phyloP scores from a whole-genome alignment of 1,140 invertebrate species.

The Apocrypta bakeri region DNA sequence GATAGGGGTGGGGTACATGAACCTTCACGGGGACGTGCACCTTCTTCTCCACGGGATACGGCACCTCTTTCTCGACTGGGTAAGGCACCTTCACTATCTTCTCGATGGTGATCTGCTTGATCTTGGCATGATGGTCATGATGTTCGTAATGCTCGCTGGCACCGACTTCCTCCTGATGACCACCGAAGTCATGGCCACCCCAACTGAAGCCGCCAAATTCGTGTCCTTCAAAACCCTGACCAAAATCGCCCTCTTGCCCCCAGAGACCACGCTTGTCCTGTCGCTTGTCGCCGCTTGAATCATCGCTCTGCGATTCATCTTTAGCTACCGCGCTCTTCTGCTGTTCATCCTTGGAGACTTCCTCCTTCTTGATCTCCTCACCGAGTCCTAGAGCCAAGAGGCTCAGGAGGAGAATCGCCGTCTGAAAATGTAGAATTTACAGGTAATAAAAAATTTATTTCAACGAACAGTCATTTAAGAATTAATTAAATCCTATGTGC shows the following conservation, averaged over 20 bases:
- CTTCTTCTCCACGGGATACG: constrained; percentile 70
- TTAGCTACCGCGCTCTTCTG: constrained; percentile 63
- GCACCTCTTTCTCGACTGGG: constrained; percentile 78
- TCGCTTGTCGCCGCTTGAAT: constrained; percentile 73
- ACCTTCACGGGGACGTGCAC: constrained; percentile 68
- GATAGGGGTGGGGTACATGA: constrained; percentile 66
- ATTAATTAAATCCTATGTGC: no score
- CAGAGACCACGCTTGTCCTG: constrained; percentile 81
- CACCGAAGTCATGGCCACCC: constrained; percentile 52
- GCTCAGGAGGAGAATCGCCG: constrained; percentile 69
- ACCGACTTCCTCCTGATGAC: constrained; percentile 6
- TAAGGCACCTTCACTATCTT: constrained; percentile 78
- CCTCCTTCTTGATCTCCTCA: constrained; percentile 72
- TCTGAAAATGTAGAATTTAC: constrained; percentile 52
- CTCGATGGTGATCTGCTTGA: constrained; percentile 76
- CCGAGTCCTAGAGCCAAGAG: constrained; percentile 72
- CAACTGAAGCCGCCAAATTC: constrained; percentile 58
- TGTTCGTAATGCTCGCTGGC: constrained; percentile 60
- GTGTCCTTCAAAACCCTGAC: constrained; percentile 67
- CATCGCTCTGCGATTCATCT: constrained; percentile 53
- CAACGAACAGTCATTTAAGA: no score
- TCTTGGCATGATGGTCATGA: constrained; percentile 74
- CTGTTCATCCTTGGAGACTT: constrained; percentile 67
- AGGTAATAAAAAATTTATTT: no score
- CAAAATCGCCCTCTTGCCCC: constrained; percentile 73